These are phyloP conservation scores for Oxyruncus cristatus DNA, from an alignment of 2,113 vertebrate species.

Conservation along the genomic window DNA sequence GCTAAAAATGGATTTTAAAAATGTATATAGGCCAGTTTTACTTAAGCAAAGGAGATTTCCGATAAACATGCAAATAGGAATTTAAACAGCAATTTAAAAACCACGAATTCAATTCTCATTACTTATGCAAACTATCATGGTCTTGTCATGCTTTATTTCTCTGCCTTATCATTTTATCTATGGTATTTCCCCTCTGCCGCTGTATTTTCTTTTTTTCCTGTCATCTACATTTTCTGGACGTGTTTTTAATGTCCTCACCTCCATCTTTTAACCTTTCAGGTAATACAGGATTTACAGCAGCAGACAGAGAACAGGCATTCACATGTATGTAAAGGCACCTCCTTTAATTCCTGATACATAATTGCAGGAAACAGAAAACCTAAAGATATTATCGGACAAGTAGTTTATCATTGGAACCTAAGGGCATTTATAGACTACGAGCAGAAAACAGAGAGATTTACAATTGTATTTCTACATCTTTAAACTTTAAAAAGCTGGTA, in stretches of 20 bases:
- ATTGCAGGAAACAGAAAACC: constrained; percentile 11
- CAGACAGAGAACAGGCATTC: not conserved
- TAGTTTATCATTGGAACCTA: constrained; percentile 21
- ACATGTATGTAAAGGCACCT: not conserved
- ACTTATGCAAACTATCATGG: constrained; percentile 55
- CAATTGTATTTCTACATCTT: not conserved
- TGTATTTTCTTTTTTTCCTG: constrained; percentile 40
- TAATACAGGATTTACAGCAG: constrained; percentile 5
- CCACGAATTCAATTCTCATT: constrained; percentile 53
- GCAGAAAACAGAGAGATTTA: constrained; percentile 21
- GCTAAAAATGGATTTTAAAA: not conserved
- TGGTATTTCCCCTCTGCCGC: constrained; percentile 44
- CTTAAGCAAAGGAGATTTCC: constrained; percentile 62
- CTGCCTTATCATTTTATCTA: constrained; percentile 61
- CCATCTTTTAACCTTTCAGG: constrained; percentile 40
- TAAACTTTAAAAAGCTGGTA: not conserved
- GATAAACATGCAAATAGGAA: constrained; percentile 68
- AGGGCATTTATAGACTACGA: not conserved
- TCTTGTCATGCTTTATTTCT: constrained; percentile 59
- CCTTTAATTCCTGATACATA: constrained; percentile 9
- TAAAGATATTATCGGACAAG: constrained; percentile 33
- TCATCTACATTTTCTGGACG: constrained; percentile 63
- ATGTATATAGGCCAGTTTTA: constrained; percentile 60
- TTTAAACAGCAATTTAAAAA: constrained; percentile 68
- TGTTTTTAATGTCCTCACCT: constrained; percentile 35